Evolutionary conservation across 2,797 vertebrate genomes (phyloP).

Genomic region (Peromyscus nudipes): DNA sequence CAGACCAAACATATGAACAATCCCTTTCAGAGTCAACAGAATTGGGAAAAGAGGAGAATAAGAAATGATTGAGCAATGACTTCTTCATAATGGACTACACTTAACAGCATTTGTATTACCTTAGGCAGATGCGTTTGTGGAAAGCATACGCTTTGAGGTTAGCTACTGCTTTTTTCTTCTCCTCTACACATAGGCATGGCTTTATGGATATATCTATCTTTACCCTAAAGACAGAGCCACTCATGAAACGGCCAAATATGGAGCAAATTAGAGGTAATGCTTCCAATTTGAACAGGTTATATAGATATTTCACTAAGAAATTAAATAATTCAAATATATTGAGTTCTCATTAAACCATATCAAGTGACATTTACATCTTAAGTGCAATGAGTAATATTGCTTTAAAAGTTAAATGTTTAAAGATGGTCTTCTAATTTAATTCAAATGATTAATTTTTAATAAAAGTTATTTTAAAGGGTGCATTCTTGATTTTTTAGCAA

Average conservation of each 20-base stretch:
- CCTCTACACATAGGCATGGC: background rate
- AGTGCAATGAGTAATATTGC: slow-evolving; percentile 5
- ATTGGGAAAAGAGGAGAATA: background rate
- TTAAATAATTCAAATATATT: slow-evolving; percentile 42
- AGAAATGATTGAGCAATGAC: background rate
- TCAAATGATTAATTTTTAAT: background rate
- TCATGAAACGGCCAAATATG: background rate
- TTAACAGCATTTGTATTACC: background rate
- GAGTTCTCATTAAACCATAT: slow-evolving; percentile 6
- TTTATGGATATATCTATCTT: background rate
- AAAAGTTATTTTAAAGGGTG: slow-evolving; percentile 28
- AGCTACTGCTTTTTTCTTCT: background rate
- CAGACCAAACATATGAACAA: background rate
- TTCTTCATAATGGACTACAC: background rate
- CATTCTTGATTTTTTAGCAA: background rate
- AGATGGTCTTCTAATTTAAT: background rate
- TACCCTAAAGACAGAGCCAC: slow-evolving; percentile 42
- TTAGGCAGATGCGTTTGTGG: background rate
- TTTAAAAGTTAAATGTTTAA: slow-evolving; percentile 60
- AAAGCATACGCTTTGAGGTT: background rate
- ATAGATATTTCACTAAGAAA: slow-evolving; percentile 33
- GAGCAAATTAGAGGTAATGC: background rate
- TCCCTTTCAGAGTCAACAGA: background rate
- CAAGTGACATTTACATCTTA: slow-evolving; percentile 20
- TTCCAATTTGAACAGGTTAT: slow-evolving; percentile 47